phyloP scores from a whole-genome alignment of 1,140 invertebrate species.

The Yoshiicerus persimilis region DNA sequence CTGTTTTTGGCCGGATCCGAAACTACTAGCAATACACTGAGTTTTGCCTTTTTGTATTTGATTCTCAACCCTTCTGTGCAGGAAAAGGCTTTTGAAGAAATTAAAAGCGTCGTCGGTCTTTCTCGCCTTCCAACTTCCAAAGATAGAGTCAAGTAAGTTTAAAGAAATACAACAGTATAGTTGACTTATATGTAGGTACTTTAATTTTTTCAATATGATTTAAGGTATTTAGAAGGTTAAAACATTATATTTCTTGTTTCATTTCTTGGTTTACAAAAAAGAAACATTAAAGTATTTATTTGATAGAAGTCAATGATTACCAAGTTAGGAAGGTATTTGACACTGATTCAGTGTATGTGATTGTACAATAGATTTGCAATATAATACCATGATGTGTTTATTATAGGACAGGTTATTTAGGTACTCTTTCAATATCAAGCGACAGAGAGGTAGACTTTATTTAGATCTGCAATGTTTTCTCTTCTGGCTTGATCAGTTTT shows the following conservation, averaged over 20 bases:
- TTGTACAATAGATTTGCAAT: not conserved
- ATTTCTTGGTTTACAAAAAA: too few species aligned
- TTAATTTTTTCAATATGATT: not conserved
- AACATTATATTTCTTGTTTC: not conserved
- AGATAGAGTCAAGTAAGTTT: not conserved
- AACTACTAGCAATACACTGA: constrained; percentile 74
- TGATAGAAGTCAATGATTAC: too few species aligned
- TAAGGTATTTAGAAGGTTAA: not conserved
- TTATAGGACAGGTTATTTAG: not conserved
- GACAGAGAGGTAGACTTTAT: not conserved
- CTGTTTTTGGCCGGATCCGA: constrained; percentile 68
- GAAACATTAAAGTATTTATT: too few species aligned
- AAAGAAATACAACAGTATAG: not conserved
- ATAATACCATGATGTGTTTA: not conserved
- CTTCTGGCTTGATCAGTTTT: not conserved
- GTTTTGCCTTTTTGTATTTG: constrained; percentile 76
- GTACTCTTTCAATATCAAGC: not conserved
- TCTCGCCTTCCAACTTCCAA: not conserved
- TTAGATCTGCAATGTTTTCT: not conserved
- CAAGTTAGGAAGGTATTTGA: too few species aligned
- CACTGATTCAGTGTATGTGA: not conserved
- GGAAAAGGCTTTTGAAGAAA: constrained; percentile 73
- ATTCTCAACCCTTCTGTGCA: constrained; percentile 76
- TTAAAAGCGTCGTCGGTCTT: constrained; percentile 59
- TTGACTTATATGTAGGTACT: not conserved